These are phyloP conservation scores for Artibeus jamaicensis DNA, from an alignment of 2,797 vertebrate species.

Conservation along the genomic window DNA sequence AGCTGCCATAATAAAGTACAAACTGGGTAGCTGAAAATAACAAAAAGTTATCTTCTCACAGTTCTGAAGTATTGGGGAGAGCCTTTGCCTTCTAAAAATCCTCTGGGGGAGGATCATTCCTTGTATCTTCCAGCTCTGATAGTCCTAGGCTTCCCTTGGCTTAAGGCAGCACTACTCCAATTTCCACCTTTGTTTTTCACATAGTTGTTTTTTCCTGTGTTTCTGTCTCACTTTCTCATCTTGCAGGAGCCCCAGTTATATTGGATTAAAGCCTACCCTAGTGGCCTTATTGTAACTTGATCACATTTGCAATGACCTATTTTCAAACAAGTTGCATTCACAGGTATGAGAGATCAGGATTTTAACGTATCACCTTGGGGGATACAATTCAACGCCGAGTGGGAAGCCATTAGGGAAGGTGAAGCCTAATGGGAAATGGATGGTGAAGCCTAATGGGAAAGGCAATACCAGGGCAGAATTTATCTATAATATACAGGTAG, in stretches of 20 bases:
- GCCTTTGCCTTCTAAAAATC: fast-evolving
- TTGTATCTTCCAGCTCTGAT: too few species aligned
- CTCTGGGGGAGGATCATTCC: too few species aligned
- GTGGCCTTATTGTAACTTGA: not conserved
- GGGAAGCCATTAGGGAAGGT: too few species aligned
- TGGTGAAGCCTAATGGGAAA: too few species aligned
- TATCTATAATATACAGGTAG: fast-evolving
- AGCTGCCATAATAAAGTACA: not conserved
- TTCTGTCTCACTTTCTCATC: not conserved
- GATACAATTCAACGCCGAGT: not conserved
- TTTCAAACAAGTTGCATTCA: not conserved
- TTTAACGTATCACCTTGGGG: not conserved
- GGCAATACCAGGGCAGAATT: not conserved
- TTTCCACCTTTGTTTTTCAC: not conserved
- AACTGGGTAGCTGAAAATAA: not conserved
- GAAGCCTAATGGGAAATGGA: not conserved
- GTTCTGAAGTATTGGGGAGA: too few species aligned
- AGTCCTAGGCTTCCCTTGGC: not conserved
- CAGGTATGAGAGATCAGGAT: not conserved
- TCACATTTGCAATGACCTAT: not conserved
- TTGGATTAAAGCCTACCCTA: not conserved
- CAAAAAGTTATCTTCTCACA: not conserved
- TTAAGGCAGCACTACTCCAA: fast-evolving
- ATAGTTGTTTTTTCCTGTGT: too few species aligned
- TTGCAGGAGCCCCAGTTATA: not conserved